Evolutionary conservation across 1,140 invertebrate genomes (phyloP).

Genomic region (Pseudomyrmex flavicornis): DNA sequence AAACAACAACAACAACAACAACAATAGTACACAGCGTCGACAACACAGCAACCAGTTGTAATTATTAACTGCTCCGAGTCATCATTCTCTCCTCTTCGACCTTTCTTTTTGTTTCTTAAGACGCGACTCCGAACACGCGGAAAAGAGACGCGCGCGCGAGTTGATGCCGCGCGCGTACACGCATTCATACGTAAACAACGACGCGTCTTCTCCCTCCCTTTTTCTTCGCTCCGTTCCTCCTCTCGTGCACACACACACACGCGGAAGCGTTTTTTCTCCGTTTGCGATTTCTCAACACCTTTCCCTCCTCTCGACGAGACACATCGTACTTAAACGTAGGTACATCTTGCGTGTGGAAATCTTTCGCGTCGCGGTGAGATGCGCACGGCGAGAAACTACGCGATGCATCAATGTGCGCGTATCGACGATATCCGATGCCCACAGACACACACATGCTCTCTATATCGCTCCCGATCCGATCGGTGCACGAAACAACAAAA

Average conservation of each 20-base stretch:
- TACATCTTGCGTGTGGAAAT: not conserved
- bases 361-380: too few relatives aligned
- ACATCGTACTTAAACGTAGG: conserved; percentile 41
- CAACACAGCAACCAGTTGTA: conserved; percentile 42
- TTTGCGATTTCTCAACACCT: not conserved
- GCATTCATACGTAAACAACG: conserved; percentile 45
- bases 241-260: not conserved
- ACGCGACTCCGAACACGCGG: not conserved
- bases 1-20: conserved; percentile 61
- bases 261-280: not conserved
- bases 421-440: too few relatives aligned
- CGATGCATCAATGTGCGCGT: too few relatives aligned
- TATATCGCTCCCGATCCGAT: too few relatives aligned
- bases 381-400: too few relatives aligned
- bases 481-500: too few relatives aligned
- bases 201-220: not conserved
- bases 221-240: not conserved
- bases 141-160: conserved; percentile 27
- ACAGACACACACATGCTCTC: too few relatives aligned
- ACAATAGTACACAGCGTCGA: conserved; percentile 59
- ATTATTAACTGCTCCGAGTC: conserved; percentile 74
- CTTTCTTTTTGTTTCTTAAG: conserved; percentile 22
- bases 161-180: conserved; percentile 9
- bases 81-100: conserved; percentile 80
- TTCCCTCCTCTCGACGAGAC: not conserved